phyloP scores from a whole-genome alignment of 2,888 invertebrate genomes.

The Platycnemis pennipes region DNA sequence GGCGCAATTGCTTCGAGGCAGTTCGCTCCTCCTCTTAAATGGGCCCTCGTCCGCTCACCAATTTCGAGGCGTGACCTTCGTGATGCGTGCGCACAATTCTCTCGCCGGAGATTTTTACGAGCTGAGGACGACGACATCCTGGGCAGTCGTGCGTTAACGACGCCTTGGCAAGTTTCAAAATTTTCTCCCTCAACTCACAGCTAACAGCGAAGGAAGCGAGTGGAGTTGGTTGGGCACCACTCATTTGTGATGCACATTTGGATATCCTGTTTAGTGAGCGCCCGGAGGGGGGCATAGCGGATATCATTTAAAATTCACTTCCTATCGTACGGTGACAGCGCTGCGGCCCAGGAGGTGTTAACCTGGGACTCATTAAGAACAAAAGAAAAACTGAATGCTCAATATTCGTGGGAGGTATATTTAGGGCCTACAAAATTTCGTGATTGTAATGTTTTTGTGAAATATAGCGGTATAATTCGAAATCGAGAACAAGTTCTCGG shows the following conservation, averaged over 20 bases:
- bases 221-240: background rate
- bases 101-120: background rate
- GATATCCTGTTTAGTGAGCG: background rate
- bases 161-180: background rate
- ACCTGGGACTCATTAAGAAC: too few species aligned
- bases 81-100: background rate
- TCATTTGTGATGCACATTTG: background rate
- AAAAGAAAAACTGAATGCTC: too few species aligned
- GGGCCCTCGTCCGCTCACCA: background rate
- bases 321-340: too few species aligned
- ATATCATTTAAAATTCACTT: too few species aligned
- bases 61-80: background rate
- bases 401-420: too few species aligned
- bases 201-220: background rate
- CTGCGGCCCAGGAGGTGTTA: too few species aligned
- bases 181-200: background rate
- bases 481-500: too few species aligned
- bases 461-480: too few species aligned
- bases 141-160: background rate
- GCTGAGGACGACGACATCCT: background rate
- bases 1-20: background rate
- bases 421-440: too few species aligned
- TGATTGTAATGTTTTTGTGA: too few species aligned
- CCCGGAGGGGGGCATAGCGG: too few species aligned
- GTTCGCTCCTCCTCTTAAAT: too few species aligned